Evolutionary conservation across 2,113 vertebrate genomes (phyloP).

Genomic region (Dasyurus viverrinus): DNA sequence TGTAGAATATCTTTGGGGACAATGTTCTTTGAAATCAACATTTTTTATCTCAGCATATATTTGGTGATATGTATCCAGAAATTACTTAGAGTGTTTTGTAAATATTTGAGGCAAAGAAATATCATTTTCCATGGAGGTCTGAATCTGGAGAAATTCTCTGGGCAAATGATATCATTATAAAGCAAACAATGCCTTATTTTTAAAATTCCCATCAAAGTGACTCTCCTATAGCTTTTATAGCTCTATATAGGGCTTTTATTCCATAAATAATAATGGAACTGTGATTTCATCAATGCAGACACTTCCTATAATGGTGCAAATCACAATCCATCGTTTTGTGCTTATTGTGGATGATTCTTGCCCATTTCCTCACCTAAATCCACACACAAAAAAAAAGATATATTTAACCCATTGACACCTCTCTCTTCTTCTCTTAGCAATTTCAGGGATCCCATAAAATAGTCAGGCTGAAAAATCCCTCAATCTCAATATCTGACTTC

Average conservation of each 20-base stretch:
- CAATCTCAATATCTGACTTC: not conserved
- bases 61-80: not conserved
- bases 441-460: not conserved
- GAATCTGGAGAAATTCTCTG: not conserved
- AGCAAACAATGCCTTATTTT: not conserved
- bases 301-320: not conserved
- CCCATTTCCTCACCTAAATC: not conserved
- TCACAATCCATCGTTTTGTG: not conserved
- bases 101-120: not conserved
- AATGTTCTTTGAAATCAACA: not conserved
- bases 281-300: not conserved
- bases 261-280: not conserved
- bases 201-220: not conserved
- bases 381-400: not conserved
- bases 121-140: not conserved
- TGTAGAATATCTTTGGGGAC: not conserved
- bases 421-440: not conserved
- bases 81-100: not conserved
- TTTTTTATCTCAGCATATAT: not conserved
- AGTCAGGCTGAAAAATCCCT: not conserved
- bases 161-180: not conserved
- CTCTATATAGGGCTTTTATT: not conserved
- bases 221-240: not conserved
- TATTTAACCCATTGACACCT: not conserved
- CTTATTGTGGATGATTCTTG: not conserved